These are phyloP conservation scores for Oceanodroma tethys DNA, from an alignment of 2,113 vertebrate species.

Conservation along the genomic window DNA sequence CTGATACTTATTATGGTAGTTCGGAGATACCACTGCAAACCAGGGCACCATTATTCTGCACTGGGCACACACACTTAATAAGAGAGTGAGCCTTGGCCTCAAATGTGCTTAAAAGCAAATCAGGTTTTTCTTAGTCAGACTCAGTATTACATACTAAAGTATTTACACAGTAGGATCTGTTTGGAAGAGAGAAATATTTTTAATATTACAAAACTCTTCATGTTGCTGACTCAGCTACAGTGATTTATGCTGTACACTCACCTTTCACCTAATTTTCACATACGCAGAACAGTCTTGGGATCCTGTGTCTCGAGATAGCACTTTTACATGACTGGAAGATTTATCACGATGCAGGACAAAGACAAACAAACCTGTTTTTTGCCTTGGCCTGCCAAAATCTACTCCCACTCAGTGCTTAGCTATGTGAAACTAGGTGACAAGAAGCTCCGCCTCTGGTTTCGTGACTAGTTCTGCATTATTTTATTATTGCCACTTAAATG, in stretches of 20 bases:
- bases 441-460: neutral
- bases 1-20: neutral
- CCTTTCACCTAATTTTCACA: neutral
- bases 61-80: neutral
- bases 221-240: neutral
- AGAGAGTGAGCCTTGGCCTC: neutral
- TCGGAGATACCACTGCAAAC: neutral
- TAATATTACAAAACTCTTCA: neutral
- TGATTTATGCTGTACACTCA: neutral
- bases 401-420: neutral
- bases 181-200: neutral
- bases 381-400: neutral
- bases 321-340: neutral
- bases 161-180: neutral
- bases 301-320: neutral
- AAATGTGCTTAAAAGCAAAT: neutral
- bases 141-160: neutral
- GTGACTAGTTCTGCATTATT: neutral
- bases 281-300: neutral
- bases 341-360: neutral
- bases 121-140: neutral
- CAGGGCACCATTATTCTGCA: neutral
- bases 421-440: neutral
- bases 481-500: neutral
- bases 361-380: neutral